Conservation (phyloP, 2,113 vertebrate species). For the Nanger granti region DNA sequence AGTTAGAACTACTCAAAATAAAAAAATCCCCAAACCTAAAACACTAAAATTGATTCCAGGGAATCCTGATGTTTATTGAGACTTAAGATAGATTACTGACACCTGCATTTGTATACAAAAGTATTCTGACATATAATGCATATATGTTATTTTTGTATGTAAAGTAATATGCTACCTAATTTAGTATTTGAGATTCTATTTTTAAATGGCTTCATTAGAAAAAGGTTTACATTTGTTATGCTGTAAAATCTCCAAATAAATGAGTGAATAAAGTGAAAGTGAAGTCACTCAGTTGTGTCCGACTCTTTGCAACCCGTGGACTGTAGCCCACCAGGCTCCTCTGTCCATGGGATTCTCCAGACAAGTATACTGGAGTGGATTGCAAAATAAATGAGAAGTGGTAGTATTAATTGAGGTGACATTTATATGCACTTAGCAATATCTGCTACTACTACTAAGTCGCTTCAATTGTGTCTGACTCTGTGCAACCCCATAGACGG, state of each 20-base stretch:
- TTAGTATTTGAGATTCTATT: neutral
- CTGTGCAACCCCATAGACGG: too few species aligned
- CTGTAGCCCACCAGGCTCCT: too few species aligned
- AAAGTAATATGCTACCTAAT: neutral
- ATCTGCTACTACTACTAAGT: too few species aligned
- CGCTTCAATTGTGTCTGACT: rapidly evolving
- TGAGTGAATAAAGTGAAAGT: neutral
- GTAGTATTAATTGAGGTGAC: neutral
- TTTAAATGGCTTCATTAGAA: neutral
- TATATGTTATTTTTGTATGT: neutral
- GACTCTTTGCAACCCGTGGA: too few species aligned
- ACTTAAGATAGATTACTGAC: neutral
- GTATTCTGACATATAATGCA: neutral
- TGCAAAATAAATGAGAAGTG: neutral
- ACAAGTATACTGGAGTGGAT: too few species aligned
- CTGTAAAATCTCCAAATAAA: neutral
- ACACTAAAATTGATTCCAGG: neutral
- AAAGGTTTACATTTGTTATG: neutral
- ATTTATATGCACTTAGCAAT: neutral
- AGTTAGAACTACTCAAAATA: neutral
- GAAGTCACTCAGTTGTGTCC: too few species aligned
- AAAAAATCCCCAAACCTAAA: neutral
- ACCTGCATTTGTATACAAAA: neutral
- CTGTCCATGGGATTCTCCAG: too few species aligned
- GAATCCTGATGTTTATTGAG: neutral